Evolutionary conservation across 2,113 vertebrate species (phyloP).

Genomic region (Notarius quadriscutis): DNA sequence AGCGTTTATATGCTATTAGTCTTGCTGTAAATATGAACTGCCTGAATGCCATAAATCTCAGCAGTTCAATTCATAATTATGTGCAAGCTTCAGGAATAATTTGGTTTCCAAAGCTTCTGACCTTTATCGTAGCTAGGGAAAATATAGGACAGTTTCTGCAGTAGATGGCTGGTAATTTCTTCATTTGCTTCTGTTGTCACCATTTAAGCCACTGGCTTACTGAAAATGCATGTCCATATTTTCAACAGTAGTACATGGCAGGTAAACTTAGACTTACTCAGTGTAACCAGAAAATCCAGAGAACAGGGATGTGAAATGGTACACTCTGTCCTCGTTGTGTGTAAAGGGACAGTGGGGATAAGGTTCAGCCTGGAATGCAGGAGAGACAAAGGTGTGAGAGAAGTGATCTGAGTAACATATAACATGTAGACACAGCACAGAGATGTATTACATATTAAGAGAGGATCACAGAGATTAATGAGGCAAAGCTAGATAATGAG

Average conservation of each 20-base stretch:
- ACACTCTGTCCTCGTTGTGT: constrained; percentile 1
- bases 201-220: background rate
- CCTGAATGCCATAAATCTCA: background rate
- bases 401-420: constrained; percentile 3
- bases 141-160: no score
- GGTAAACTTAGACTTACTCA: background rate
- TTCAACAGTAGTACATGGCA: background rate
- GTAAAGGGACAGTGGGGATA: background rate
- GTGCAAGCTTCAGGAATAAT: background rate
- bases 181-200: background rate
- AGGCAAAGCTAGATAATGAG: constrained; percentile 34
- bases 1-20: background rate
- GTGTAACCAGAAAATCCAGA: constrained; percentile 19
- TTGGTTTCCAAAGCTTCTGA: background rate
- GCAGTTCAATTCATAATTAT: background rate
- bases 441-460: background rate
- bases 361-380: background rate
- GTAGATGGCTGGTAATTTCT: background rate
- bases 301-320: constrained; percentile 12
- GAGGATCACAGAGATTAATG: constrained; percentile 36
- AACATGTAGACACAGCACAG: background rate
- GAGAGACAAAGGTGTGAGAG: constrained; percentile 11
- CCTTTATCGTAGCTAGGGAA: background rate
- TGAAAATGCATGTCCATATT: background rate
- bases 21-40: background rate